Conservation (phyloP, 2,888 invertebrate species). For the Rotaria socialis region DNA sequence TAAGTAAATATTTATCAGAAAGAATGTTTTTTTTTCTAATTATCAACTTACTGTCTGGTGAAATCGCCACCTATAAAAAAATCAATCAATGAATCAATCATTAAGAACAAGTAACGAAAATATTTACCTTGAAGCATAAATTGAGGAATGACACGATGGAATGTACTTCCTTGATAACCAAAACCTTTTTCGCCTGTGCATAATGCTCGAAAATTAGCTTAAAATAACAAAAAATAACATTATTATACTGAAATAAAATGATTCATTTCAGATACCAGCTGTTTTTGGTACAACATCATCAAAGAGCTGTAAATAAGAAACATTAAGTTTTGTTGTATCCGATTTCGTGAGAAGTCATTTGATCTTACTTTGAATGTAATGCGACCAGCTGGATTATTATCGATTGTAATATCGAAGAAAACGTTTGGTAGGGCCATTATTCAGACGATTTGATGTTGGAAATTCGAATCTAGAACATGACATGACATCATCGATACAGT, state of each 20-base stretch:
- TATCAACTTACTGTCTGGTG: slow-evolving; percentile 1
- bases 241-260: not conserved
- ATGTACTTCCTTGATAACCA: slow-evolving; percentile 42
- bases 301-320: slow-evolving; percentile 67
- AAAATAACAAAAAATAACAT: not conserved
- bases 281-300: slow-evolving; percentile 87
- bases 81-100: not conserved
- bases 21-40: not conserved
- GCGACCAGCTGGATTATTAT: slow-evolving; percentile 43
- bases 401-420: slow-evolving; percentile 41
- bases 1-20: not conserved
- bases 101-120: not conserved
- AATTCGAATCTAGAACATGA: not conserved
- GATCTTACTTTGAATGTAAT: slow-evolving; percentile 47
- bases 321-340: not conserved
- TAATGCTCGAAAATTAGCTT: slow-evolving; percentile 46
- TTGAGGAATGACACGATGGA: slow-evolving; percentile 45
- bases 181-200: slow-evolving; percentile 46
- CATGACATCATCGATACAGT: not conserved
- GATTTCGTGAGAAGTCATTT: not conserved
- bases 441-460: not conserved
- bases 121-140: slow-evolving; percentile 46
- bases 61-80: slow-evolving; percentile 40
- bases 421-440: not conserved
- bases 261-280: slow-evolving; percentile 60